These are phyloP conservation scores for Benthosema pterotum DNA, from an alignment of 2,797 vertebrate genomes.

Conservation along the genomic window DNA sequence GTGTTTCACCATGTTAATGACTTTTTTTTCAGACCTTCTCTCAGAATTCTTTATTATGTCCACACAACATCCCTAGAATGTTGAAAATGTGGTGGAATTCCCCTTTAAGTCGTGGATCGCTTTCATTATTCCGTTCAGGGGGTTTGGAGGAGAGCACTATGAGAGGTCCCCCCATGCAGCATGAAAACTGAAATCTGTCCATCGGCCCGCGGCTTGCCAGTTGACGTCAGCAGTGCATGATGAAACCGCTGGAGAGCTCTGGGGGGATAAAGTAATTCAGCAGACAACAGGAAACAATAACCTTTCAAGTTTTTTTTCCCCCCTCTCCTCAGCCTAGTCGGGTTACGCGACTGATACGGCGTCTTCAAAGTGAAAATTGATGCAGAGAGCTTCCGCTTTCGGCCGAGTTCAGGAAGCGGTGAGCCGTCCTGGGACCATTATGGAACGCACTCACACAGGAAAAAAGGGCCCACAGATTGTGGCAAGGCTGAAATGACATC, in stretches of 20 bases:
- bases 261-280: slow-evolving; percentile 66
- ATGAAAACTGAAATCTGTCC: slow-evolving; percentile 59
- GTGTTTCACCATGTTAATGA: no score
- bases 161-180: slow-evolving; percentile 43
- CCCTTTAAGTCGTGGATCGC: no score
- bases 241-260: slow-evolving; percentile 56
- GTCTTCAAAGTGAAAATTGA: slow-evolving; percentile 82
- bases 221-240: slow-evolving; percentile 69
- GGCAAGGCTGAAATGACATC: slow-evolving; percentile 82
- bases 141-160: slow-evolving; percentile 36
- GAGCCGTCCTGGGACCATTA: slow-evolving; percentile 81
- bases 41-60: no score
- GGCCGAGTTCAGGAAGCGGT: slow-evolving; percentile 79
- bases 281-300: slow-evolving; percentile 83
- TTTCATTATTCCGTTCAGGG: no score
- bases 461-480: slow-evolving; percentile 75
- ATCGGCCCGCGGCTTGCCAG: slow-evolving; percentile 42
- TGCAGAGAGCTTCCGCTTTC: slow-evolving; percentile 80
- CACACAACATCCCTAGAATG: no score
- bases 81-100: no score
- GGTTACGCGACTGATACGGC: slow-evolving; percentile 74
- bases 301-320: slow-evolving; percentile 74
- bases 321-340: slow-evolving; percentile 70
- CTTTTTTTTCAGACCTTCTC: no score
- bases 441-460: slow-evolving; percentile 77